Evolutionary conservation across 2,113 vertebrate genomes (phyloP), one percentile per base, ranked within the genome.

Genomic region (Petroica traversi): DNA sequence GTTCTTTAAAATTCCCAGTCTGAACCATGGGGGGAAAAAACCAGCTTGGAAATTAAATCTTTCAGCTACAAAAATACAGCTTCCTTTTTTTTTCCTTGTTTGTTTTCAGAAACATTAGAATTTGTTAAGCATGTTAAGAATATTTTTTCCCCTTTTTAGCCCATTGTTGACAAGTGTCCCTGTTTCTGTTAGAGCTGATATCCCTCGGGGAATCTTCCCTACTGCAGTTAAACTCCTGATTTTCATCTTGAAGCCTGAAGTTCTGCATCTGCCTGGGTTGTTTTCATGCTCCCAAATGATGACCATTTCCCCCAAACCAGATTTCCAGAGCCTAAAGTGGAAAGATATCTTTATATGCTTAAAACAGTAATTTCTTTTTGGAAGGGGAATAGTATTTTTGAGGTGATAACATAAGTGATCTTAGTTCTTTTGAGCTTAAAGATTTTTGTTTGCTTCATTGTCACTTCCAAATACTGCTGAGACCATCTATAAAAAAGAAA

Each of bases 391-490:
- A 12, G 3, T 54, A 17, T 59, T 77, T 85, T 66, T 81, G 6
- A 64, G 10, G 15, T 88, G 57, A 45, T 71, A 72, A 22, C 7
- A 4, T 36, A 48, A 61, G 2, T 63, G 26, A 19, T 79, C 19
- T 72, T 45, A 58, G 46, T 80, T 80, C 12, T 79, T 89, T 34
- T 48, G n/a, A 55, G 14, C 23, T 23, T 80, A 26, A 40, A 48
- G 36, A 29, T 85, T 46, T 46, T 75, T 71, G 5, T 71, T 81
- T 0, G 2, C 18, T 78, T 82, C 0, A 3, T 49, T 3, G 2
- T 59, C 16, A 11, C 17, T 90, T 93, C 22, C 34, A 83, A 62
- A 43, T 72, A 28, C 29, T 84, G 38, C 26, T 80, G 36, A 51
- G 7, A 25, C 48, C 6, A 36, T 61, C 40, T 74, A 22, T 68